Base-by-base conservation (phyloP, 2,888 invertebrate genomes). In the Hirtodrosophila histrioides region DNA sequence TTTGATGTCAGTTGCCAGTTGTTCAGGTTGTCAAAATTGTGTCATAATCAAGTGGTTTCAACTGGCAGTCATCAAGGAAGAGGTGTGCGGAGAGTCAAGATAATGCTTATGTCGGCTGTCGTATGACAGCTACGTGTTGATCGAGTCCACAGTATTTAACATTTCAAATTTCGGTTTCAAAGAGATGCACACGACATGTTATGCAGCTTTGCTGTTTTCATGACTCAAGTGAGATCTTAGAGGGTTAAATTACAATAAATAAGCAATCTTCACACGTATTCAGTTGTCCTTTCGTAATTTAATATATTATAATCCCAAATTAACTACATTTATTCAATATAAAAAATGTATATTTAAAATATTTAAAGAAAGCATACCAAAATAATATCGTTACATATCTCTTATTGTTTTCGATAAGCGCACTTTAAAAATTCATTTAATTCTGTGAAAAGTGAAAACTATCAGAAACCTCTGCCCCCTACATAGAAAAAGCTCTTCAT, bases 41-140 rank as follows among this genome's bases (percentile, higher is more conserved):
- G 74, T 73, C 71, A 71, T 71, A 71, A 71, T 72, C 71, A 66
- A 71, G 72, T 66, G 72, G 37, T 57, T 66, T 45, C 41, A 48
- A 54, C 39, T 27, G 50, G 50, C 48, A 53, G 24, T 41, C 8
- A 8, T 31, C 9, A 31, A 31, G 31, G 27, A 33, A 9, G 10
- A 8, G n/a, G n/a, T 23, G 55, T 33, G 31, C n/a, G 4, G 33
- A 17, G 29, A 3, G 17, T 8, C 17, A 27, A 7, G 39, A 45
- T 54, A 55, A 55, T 54, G 37, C 43, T 10, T 49, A 49, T 57
- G 49, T 57, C 36, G 11, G 46, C 27, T 48, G 70, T 54, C 61
- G 43, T 35, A 60, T 53, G 44, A 35, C 55, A 44, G 36, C 62
- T 46, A 44, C 53, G 41, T 66, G 66, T 56, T 51, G 56, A 66